Conservation (phyloP, 2,113 vertebrate species). For the Xiphias gladius region DNA sequence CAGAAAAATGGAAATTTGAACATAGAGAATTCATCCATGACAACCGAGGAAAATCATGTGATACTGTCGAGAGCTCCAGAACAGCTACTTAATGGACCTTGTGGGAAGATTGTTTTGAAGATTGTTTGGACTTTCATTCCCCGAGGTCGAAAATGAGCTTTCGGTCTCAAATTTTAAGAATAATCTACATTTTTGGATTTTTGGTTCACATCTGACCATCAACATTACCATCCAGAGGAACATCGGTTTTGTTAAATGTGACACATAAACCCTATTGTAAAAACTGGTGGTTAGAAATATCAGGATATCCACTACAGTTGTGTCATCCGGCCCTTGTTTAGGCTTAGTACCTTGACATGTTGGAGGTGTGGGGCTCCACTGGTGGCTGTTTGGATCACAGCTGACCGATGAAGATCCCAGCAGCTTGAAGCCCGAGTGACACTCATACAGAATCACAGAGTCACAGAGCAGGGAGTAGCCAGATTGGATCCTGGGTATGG, state of each 20-base stretch:
- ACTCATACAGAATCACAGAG: constrained; percentile 79
- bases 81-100: neutral
- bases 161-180: neutral
- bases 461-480: constrained; percentile 83
- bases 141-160: no score
- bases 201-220: neutral
- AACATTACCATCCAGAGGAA: neutral
- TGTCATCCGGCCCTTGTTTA: neutral
- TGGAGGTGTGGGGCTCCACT: constrained; percentile 81
- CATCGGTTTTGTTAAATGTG: neutral
- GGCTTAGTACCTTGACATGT: constrained; percentile 79
- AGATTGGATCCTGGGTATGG: constrained; percentile 75
- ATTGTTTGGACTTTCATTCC: no score
- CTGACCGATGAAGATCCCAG: constrained; percentile 78
- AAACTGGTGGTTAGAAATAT: neutral
- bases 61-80: neutral
- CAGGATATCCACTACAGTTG: no score
- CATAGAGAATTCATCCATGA: no score
- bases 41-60: neutral
- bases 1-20: no score
- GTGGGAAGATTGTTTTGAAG: neutral
- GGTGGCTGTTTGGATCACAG: constrained; percentile 77
- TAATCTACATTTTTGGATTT: neutral
- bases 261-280: neutral
- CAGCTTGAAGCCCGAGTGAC: constrained; percentile 80